These are phyloP conservation scores for Pogonomyrmex californicus DNA, from an alignment of 1,140 invertebrate species.

Conservation along the genomic window DNA sequence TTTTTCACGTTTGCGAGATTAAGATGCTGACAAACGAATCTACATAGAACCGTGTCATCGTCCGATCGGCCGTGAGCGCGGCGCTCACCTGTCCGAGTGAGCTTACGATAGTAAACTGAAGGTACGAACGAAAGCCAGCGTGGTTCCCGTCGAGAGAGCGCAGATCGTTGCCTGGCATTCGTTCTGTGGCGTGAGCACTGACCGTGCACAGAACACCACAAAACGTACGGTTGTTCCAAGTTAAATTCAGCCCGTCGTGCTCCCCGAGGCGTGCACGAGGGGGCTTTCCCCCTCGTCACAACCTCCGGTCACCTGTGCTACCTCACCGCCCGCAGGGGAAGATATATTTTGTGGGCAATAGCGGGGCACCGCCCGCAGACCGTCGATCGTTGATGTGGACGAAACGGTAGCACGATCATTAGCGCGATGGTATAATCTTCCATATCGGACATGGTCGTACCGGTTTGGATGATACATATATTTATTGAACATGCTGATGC, in stretches of 20 bases:
- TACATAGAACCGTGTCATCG: conserved; percentile 29
- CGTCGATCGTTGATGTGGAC: conserved; percentile 29
- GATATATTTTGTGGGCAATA: conserved; percentile 47
- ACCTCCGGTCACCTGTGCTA: conserved; percentile 71
- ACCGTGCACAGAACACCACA: conserved; percentile 76
- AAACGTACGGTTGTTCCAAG: conserved; percentile 76
- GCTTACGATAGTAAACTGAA: conserved; percentile 73
- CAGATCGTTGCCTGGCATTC: conserved; percentile 73
- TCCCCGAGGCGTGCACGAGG: conserved; percentile 73
- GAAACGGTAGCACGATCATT: conserved; percentile 34
- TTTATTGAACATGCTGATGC: background rate
- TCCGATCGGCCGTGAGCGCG: conserved; percentile 6
- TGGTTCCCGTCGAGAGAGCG: conserved; percentile 53
- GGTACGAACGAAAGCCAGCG: conserved; percentile 64
- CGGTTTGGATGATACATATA: background rate
- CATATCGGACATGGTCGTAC: no score
- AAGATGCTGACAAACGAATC: conserved; percentile 22
- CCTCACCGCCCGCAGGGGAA: conserved; percentile 42
- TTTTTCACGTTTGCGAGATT: background rate
- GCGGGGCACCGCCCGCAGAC: conserved; percentile 6
- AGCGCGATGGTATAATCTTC: conserved; percentile 12
- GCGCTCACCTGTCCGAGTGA: conserved; percentile 70
- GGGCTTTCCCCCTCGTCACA: conserved; percentile 62
- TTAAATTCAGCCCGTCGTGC: conserved; percentile 77
- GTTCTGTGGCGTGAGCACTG: conserved; percentile 75